Conservation (phyloP, 2,888 invertebrate genomes). For the Andrena bicolor region DNA sequence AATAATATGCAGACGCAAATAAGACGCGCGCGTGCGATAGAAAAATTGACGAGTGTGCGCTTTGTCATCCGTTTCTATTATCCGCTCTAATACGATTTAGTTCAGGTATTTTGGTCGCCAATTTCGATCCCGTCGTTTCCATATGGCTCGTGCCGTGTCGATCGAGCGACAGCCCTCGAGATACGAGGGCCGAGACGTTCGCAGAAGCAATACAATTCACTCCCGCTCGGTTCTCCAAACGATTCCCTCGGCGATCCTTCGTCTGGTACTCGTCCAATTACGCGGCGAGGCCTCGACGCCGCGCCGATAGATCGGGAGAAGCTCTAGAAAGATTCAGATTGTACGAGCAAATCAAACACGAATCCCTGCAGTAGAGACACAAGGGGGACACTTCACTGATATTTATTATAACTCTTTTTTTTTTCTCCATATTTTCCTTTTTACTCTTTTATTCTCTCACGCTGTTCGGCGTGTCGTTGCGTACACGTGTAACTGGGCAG, state of each 20-base stretch:
- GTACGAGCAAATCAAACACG: constrained; percentile 66
- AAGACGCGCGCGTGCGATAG: constrained; percentile 73
- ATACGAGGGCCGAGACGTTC: background rate
- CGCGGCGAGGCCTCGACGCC: constrained; percentile 49
- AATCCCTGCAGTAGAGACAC: constrained; percentile 34
- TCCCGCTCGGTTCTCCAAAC: background rate
- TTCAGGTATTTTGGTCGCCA: constrained; percentile 34
- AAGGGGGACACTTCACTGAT: constrained; percentile 38
- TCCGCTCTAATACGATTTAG: constrained; percentile 3
- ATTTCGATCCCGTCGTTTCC: constrained; percentile 19
- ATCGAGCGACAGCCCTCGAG: constrained; percentile 4
- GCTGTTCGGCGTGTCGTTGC: constrained; percentile 5
- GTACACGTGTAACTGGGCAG: constrained; percentile 13
- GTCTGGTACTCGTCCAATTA: constrained; percentile 38
- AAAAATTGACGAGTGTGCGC: constrained; percentile 78
- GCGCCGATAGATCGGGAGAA: constrained; percentile 46
- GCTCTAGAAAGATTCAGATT: constrained; percentile 60
- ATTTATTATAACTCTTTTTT: constrained; percentile 22
- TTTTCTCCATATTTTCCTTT: background rate
- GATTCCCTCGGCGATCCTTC: constrained; percentile 12
- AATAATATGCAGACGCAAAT: constrained; percentile 37
- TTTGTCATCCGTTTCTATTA: constrained; percentile 31
- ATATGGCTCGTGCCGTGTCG: background rate
- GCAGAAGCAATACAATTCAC: background rate
- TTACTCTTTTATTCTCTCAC: constrained; percentile 7